Base-by-base conservation (phyloP, 2,113 vertebrate genomes). In the Calidris pygmaea region DNA sequence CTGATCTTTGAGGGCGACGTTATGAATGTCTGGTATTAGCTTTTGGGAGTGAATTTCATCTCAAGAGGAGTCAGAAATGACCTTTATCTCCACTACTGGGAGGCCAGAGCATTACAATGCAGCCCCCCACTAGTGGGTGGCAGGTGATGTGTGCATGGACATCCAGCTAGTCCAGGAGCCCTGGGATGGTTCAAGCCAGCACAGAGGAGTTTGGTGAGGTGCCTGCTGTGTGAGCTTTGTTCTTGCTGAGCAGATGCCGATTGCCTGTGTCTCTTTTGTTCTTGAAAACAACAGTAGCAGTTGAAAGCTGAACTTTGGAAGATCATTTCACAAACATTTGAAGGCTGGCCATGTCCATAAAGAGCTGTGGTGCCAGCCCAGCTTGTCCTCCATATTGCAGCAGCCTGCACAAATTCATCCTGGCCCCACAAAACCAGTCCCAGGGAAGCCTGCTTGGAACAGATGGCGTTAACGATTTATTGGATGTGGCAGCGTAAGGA, bases 401-500 rank as follows among this genome's bases (percentile, higher is more conserved):
- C 58, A 80, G 71, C 89, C 76, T 95, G 70, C 95, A 72, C 59
- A 74, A 91, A 71, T 66, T 95, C 39, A 0, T n/a, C 55, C 85
- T 88, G 95, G 91, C 32, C 73, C 47, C 88, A 88, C 47, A 88
- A 80, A 94, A 56, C 5, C 18, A 3, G 35, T 79, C 84, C 45
- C 62, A 35, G 50, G 58, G 76, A 65, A 90, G 50, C 24, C 71
- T 59, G 78, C 52, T 81, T 83, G 83, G 79, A 85, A 19, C 59
- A 74, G 85, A 35, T 2, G 15, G 37, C 0, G 7, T 68, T n/a
- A 79, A 58, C 1, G 3, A 89, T 93, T 87, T 89, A 72, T 94
- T 81, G 82, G 67, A 63, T 35, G 43, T 70, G 89, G 85, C 92
- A 90, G 87, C 21, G 6, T 78, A 75, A 92, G 88, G 94, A 90